These are phyloP conservation scores for Sparidentex hasta DNA, from an alignment of 2,797 vertebrate species.

Conservation along the genomic window DNA sequence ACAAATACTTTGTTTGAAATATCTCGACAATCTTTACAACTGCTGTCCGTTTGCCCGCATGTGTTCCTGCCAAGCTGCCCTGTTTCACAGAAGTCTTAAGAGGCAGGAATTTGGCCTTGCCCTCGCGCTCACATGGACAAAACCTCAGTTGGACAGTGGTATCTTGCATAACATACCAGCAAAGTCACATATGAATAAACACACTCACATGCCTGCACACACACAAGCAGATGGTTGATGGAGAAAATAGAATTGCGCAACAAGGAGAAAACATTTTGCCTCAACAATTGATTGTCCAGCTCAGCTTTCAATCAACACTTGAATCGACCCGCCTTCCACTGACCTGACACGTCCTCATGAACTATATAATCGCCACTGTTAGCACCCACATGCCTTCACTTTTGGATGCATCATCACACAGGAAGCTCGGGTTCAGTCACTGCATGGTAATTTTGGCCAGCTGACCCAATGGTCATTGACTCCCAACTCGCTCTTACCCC, in stretches of 20 bases:
- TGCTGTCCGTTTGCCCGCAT: slow-evolving; percentile 85
- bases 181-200: slow-evolving; percentile 62
- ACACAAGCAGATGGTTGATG: slow-evolving; percentile 36
- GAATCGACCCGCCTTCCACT: not conserved
- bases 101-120: slow-evolving; percentile 82
- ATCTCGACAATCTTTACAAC: slow-evolving; percentile 84
- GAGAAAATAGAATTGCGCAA: slow-evolving; percentile 33
- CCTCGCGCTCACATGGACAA: slow-evolving; percentile 72
- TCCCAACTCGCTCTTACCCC: slow-evolving; percentile 60
- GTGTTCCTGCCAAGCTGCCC: slow-evolving; percentile 81
- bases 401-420: slow-evolving; percentile 64
- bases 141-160: slow-evolving; percentile 69
- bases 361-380: slow-evolving; percentile 16
- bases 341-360: not conserved
- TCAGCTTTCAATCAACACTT: slow-evolving; percentile 11
- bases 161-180: slow-evolving; percentile 71
- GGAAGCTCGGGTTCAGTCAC: slow-evolving; percentile 70
- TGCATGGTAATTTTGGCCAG: slow-evolving; percentile 61
- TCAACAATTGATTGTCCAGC: not conserved
- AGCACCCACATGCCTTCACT: slow-evolving; percentile 26
- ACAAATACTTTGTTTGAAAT: slow-evolving; percentile 86
- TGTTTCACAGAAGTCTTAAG: slow-evolving; percentile 83
- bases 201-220: slow-evolving; percentile 46
- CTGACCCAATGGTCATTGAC: slow-evolving; percentile 81
- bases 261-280: slow-evolving; percentile 1